These are phyloP conservation scores for Gorsachius goisagi DNA, from an alignment of 2,113 vertebrate species.

Conservation along the genomic window DNA sequence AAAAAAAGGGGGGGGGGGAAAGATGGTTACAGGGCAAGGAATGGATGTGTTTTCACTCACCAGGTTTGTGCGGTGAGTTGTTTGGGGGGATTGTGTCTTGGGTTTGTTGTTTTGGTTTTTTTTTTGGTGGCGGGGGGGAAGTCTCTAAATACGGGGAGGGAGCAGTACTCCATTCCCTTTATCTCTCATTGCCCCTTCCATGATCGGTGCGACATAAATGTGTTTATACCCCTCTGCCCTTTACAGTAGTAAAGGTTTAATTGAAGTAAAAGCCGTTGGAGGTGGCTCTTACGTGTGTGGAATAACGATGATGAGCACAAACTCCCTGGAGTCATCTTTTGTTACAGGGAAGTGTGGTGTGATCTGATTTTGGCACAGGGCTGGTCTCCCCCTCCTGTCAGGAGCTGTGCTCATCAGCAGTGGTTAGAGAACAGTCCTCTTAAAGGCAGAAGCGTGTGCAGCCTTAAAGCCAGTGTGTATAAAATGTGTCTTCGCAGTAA, in stretches of 20 bases:
- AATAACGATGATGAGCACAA: constrained; percentile 3
- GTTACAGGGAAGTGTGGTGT: background rate
- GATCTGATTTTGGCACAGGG: constrained; percentile 17
- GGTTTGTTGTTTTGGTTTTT: no score
- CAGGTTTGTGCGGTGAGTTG: background rate
- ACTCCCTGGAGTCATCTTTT: constrained; percentile 46
- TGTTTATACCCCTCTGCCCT: background rate
- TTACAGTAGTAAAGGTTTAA: background rate
- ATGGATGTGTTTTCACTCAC: background rate
- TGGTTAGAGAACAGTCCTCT: background rate
- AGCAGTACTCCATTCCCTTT: background rate
- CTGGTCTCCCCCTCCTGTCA: background rate
- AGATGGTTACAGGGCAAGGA: background rate
- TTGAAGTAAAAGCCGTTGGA: background rate
- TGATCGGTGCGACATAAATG: fast-evolving
- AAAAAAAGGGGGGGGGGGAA: background rate
- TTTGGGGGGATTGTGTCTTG: background rate
- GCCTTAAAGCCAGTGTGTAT: background rate
- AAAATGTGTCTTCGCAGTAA: background rate
- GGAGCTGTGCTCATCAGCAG: background rate
- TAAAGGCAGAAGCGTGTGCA: background rate
- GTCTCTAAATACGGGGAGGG: background rate
- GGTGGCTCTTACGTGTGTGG: constrained; percentile 20
- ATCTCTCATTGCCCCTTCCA: background rate
- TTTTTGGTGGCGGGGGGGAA: background rate